Conservation (phyloP, 2,797 vertebrate genomes). For the Hypotaenidia okinawae region DNA sequence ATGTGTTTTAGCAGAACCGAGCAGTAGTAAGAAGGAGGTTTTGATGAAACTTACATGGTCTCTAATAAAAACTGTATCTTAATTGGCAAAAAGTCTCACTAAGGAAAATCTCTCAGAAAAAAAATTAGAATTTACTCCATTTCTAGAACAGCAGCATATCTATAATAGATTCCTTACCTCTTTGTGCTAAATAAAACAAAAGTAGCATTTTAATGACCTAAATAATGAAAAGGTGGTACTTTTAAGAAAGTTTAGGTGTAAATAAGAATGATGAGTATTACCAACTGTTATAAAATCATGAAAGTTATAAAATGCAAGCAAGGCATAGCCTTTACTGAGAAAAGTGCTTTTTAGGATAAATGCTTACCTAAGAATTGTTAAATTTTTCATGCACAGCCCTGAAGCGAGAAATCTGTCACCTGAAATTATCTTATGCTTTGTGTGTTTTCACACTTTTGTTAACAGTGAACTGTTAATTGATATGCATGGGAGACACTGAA, state of each 20-base stretch:
- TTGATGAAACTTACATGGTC: neutral
- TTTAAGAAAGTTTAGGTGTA: neutral
- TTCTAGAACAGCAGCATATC: neutral
- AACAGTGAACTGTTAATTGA: constrained; percentile 53
- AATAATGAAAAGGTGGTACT: neutral
- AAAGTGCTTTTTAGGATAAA: constrained; percentile 54
- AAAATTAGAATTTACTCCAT: neutral
- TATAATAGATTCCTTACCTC: neutral
- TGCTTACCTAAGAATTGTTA: constrained; percentile 54
- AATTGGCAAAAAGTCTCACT: neutral
- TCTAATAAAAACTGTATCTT: neutral
- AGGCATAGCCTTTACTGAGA: neutral
- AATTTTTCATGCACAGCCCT: constrained; percentile 52
- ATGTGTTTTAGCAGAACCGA: neutral
- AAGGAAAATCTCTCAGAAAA: neutral
- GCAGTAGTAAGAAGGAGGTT: neutral
- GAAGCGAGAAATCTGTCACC: constrained; percentile 37
- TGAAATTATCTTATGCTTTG: constrained; percentile 49
- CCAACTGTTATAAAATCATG: neutral
- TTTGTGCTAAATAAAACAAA: neutral
- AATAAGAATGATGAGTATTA: neutral
- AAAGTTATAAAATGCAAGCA: neutral
- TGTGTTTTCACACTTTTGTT: constrained; percentile 57
- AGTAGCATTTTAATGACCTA: neutral
- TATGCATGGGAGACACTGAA: neutral